Base-by-base conservation (phyloP, 2,113 vertebrate species). In the Oncorhynchus masou region DNA sequence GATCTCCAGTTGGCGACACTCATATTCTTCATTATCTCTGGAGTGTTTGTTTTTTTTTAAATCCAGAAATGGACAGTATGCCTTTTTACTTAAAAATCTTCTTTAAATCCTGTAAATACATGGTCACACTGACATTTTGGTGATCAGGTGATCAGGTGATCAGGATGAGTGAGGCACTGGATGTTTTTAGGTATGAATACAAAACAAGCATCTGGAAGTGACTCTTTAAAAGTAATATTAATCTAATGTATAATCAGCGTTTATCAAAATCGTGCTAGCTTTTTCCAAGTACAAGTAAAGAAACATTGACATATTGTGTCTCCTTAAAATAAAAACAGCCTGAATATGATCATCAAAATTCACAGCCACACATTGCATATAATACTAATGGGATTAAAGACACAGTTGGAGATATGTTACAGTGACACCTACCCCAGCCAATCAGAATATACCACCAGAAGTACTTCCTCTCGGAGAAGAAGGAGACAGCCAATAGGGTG, bases 391-490 rank as follows among this genome's bases (percentile, higher is more conserved):
- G 29, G 6, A 64, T 71, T 66, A 68, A 22, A 9, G 20, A 66
- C 20, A 34, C 29, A 27, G n/a, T 9, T 11, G 24, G 16, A 54
- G 15, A 19, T 31, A 12, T 20, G 0, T 24, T 5, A 48, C 31
- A 9, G n/a, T 48, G 19, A 24, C 45, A 87, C 93, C 57, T 94
- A 98, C 98, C 97, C 97, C 98, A 99, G 78, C 98, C 98, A 0
- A 98, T 94, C 74, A 91, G 77, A 54, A 97, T 95, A 90, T 97
- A 99, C 86, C 94, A 93, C 93, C 94, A 96, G 85, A 99, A 95
- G 88, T 95, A 98, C 84, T 95, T 98, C 86, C 87, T 95, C 87
- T 98, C 95, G 0, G 95, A 96, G 95, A 97, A 99, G 93, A 99
- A 99, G 85, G 97, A 97, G 81, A 98, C 88, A 5, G 94, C 93